Evolutionary conservation across 1,140 invertebrate species (phyloP).

Genomic region (Aphaenogaster ashmeadi): DNA sequence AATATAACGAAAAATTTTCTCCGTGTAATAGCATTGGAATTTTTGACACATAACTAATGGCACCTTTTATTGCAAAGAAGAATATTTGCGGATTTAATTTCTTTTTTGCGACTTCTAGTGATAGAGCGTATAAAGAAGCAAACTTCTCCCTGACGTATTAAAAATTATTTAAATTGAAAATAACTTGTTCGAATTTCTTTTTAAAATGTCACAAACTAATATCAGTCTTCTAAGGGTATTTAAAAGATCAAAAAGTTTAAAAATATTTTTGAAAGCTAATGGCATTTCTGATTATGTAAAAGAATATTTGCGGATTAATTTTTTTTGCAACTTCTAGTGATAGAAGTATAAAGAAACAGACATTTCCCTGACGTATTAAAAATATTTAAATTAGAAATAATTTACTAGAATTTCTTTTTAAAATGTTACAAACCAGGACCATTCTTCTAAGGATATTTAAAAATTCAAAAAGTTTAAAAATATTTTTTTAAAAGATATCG

Average conservation of each 20-base stretch:
- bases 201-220: background rate
- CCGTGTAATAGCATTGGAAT: too few species aligned
- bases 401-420: background rate
- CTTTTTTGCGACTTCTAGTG: background rate
- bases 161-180: constrained; percentile 26
- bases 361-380: background rate
- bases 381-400: too few species aligned
- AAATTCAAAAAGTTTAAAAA: background rate
- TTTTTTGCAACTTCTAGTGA: background rate
- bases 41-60: too few species aligned
- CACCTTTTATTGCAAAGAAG: too few species aligned
- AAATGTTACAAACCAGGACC: background rate
- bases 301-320: background rate
- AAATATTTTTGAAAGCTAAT: background rate
- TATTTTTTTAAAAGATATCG: background rate
- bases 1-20: too few species aligned
- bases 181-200: background rate
- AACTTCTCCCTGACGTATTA: background rate
- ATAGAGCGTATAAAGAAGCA: background rate
- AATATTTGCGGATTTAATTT: background rate
- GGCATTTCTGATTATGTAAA: background rate
- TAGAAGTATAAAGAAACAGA: background rate
- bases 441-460: background rate
- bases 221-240: too few species aligned
- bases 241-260: background rate